Evolutionary conservation across 2,113 vertebrate genomes (phyloP).

Genomic region (Melanotaenia duboulayi): DNA sequence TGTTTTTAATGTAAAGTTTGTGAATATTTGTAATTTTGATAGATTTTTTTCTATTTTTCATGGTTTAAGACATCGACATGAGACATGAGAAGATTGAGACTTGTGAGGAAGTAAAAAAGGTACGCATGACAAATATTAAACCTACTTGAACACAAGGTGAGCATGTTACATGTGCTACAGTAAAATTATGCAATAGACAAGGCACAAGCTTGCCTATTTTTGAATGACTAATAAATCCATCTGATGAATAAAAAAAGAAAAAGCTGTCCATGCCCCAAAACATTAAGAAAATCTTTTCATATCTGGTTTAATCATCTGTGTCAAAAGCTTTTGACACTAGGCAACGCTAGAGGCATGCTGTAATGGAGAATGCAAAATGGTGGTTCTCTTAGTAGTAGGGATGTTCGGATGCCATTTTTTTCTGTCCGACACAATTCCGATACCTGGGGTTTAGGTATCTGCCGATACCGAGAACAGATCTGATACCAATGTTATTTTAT

Average conservation of each 20-base stretch:
- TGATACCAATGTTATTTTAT: too few species aligned
- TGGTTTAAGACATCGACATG: constrained; percentile 54
- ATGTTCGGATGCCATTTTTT: too few species aligned
- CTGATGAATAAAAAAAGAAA: too few species aligned
- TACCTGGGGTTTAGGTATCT: too few species aligned
- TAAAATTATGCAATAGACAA: not conserved
- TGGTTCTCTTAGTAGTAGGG: not conserved
- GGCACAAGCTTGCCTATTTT: not conserved
- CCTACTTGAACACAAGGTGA: not conserved
- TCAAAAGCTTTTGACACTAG: not conserved
- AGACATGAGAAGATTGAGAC: constrained; percentile 46
- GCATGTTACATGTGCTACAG: not conserved
- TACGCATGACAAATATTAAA: constrained; percentile 7
- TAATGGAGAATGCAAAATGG: not conserved
- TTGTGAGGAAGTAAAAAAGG: constrained; percentile 49
- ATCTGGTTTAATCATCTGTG: not conserved
- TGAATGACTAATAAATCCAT: not conserved
- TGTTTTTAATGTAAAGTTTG: too few species aligned
- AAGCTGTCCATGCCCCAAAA: too few species aligned
- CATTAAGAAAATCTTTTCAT: not conserved
- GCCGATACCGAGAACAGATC: too few species aligned
- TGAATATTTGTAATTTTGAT: not conserved
- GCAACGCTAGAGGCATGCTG: not conserved
- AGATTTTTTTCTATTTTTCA: not conserved
- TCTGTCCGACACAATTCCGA: too few species aligned